Conservation (phyloP, 1,140 invertebrate genomes). For the Cyclina sinensis region DNA sequence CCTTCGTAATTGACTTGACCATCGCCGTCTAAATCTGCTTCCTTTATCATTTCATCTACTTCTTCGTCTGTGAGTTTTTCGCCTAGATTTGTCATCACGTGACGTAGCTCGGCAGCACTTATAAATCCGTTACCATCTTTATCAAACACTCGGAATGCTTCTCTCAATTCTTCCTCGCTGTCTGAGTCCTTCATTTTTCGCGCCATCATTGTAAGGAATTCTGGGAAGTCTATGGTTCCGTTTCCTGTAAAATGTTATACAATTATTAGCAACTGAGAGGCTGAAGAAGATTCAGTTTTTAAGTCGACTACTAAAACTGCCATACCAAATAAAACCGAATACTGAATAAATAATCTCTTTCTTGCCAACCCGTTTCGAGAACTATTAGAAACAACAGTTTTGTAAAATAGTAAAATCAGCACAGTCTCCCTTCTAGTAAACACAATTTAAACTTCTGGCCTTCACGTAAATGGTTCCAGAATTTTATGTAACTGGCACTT, state of each 20-base stretch:
- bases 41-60: constrained; percentile 96
- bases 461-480: too few relatives aligned
- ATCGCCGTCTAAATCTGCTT: constrained; percentile 96
- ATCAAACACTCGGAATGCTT: constrained; percentile 99
- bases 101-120: constrained; percentile 67
- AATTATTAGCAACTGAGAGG: too few relatives aligned
- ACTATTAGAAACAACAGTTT: too few relatives aligned
- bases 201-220: constrained; percentile 97
- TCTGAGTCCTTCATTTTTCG: constrained; percentile 99
- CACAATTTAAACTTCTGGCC: too few relatives aligned
- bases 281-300: too few relatives aligned
- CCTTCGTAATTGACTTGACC: constrained; percentile 81
- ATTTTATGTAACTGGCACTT: too few relatives aligned
- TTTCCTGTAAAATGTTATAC: constrained; percentile 89
- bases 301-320: too few relatives aligned
- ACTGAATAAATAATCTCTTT: too few relatives aligned
- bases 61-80: constrained; percentile 96
- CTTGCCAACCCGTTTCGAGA: too few relatives aligned
- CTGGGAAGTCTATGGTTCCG: constrained; percentile 99
- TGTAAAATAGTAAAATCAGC: too few relatives aligned
- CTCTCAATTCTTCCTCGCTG: constrained; percentile 99
- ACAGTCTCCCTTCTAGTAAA: too few relatives aligned
- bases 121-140: constrained; percentile 97
- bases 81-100: constrained; percentile 96
- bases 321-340: too few relatives aligned